phyloP scores from a whole-genome alignment of 1,140 invertebrate species.

The Antheraea mylitta region DNA sequence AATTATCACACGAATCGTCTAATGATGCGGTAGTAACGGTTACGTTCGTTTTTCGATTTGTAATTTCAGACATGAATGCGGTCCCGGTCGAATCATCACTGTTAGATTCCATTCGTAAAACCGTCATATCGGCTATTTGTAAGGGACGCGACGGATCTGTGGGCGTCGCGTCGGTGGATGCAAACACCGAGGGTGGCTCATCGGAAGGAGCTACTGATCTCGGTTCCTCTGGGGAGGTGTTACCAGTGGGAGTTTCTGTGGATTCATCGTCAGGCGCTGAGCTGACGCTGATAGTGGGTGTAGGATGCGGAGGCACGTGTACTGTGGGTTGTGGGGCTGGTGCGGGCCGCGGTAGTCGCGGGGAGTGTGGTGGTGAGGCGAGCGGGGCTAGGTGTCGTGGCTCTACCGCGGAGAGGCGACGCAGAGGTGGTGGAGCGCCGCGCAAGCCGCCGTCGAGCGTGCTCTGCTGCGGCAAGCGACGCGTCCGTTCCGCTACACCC shows the following conservation, averaged over 20 bases:
- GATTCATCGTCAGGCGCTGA: slow-evolving; percentile 82
- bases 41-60: neutral
- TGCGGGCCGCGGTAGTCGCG: slow-evolving; percentile 45
- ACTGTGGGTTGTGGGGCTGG: slow-evolving; percentile 31
- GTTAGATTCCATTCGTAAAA: slow-evolving; percentile 8
- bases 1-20: slow-evolving; percentile 31
- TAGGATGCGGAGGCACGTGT: slow-evolving; percentile 52
- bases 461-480: slow-evolving; percentile 81
- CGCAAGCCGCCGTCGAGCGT: slow-evolving; percentile 79
- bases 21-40: slow-evolving; percentile 4
- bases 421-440: slow-evolving; percentile 70
- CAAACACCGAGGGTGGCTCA: slow-evolving; percentile 63
- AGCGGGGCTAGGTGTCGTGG: slow-evolving; percentile 71
- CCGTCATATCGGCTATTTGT: slow-evolving; percentile 19
- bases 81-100: neutral
- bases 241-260: slow-evolving; percentile 52
- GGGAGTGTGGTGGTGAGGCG: slow-evolving; percentile 50
- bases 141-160: slow-evolving; percentile 40
- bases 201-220: slow-evolving; percentile 54
- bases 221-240: slow-evolving; percentile 48
- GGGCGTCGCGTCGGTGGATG: slow-evolving; percentile 56
- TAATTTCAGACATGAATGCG: neutral
- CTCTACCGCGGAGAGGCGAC: slow-evolving; percentile 70
- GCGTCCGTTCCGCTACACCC: slow-evolving; percentile 79
- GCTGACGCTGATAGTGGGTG: slow-evolving; percentile 86